Conservation (phyloP, 2,797 vertebrate species). For the Pangasius sanitwongsei region DNA sequence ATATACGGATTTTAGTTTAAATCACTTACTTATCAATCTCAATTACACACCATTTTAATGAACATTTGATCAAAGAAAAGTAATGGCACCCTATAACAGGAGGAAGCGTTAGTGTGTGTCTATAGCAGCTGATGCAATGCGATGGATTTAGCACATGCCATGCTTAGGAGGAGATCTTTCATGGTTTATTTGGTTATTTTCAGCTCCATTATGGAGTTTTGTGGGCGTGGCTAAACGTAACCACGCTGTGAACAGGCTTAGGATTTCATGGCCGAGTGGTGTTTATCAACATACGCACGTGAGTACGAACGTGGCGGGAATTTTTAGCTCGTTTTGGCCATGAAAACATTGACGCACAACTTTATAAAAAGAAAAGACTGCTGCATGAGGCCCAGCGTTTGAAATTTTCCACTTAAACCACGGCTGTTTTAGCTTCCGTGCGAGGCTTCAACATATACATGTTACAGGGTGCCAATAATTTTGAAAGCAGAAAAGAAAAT, state of each 20-base stretch:
- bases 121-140: neutral
- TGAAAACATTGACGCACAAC: neutral
- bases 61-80: neutral
- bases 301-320: neutral
- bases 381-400: neutral
- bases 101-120: neutral
- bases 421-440: neutral
- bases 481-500: neutral
- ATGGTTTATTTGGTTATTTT: neutral
- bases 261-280: neutral
- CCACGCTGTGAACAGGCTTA: neutral
- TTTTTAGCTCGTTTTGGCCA: neutral
- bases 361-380: neutral
- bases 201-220: neutral
- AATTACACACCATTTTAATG: neutral
- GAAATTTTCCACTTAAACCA: neutral
- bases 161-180: neutral
- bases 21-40: neutral
- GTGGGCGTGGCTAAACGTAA: neutral
- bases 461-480: neutral
- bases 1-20: neutral
- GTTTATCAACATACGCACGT: neutral
- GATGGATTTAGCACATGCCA: neutral
- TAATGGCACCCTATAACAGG: neutral
- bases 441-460: neutral